These are phyloP conservation scores for Hipposideros armiger DNA, from an alignment of 2,113 vertebrate species.

Conservation along the genomic window DNA sequence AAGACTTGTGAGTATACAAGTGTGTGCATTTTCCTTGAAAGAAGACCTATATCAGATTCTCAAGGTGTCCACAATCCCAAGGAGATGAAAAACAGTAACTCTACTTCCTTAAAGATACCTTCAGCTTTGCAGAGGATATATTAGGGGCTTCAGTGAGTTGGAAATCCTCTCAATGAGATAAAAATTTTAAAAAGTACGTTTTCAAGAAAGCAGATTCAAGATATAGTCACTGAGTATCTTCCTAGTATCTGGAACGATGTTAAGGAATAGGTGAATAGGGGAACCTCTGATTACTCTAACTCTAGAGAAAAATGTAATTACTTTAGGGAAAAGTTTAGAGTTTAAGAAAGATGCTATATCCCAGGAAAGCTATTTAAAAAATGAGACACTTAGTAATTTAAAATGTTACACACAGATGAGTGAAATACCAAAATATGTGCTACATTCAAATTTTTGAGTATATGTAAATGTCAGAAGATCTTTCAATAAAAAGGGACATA, in stretches of 20 bases:
- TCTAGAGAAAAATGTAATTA: background rate
- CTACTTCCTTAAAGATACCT: background rate
- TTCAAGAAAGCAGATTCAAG: background rate
- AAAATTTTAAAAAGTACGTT: background rate
- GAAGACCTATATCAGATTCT: background rate
- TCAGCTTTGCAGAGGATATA: background rate
- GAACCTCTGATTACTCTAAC: background rate
- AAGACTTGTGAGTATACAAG: background rate
- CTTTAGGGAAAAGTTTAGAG: background rate
- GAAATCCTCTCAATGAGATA: background rate
- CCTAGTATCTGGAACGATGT: background rate
- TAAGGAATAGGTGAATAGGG: background rate
- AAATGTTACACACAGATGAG: background rate
- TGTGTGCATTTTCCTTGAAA: background rate
- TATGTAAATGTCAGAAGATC: background rate
- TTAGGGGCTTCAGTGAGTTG: background rate
- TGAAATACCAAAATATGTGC: slow-evolving; percentile 17
- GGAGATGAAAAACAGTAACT: background rate
- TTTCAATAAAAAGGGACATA: background rate
- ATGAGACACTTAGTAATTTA: background rate
- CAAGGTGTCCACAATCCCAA: background rate
- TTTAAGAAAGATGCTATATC: background rate
- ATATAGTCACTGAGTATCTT: background rate
- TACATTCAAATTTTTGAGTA: background rate
- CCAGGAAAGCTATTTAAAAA: background rate